Evolutionary conservation across 1,140 invertebrate genomes (phyloP).

Genomic region (Meloidogyne exigua): DNA sequence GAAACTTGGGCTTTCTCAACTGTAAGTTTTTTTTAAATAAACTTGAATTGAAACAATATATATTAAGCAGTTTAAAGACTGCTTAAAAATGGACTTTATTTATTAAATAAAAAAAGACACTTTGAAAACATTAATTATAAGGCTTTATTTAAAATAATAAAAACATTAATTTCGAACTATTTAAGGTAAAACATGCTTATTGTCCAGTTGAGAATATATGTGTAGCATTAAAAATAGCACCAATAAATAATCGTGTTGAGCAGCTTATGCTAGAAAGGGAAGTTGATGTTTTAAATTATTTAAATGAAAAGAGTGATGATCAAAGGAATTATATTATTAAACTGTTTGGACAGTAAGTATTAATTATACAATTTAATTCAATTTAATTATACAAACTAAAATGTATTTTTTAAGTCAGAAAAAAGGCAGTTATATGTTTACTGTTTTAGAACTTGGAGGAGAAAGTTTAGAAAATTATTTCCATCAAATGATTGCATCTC

Average conservation of each 20-base stretch:
- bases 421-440: background rate
- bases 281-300: background rate
- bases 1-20: no score
- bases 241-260: background rate
- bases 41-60: no score
- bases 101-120: no score
- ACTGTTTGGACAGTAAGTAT: background rate
- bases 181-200: background rate
- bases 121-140: no score
- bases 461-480: background rate
- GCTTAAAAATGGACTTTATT: no score
- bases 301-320: background rate
- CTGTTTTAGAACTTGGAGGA: background rate
- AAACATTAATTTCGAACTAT: no score
- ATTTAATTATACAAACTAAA: background rate
- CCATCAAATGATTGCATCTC: background rate
- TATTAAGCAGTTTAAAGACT: no score
- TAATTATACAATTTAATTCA: background rate
- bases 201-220: background rate
- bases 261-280: background rate
- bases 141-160: no score
- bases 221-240: background rate
- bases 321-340: background rate
- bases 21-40: no score
- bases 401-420: background rate